Evolutionary conservation across 2,888 invertebrate species (phyloP), one percentile per base, ranked within the genome.

Genomic region (Adelognathus sp.): DNA sequence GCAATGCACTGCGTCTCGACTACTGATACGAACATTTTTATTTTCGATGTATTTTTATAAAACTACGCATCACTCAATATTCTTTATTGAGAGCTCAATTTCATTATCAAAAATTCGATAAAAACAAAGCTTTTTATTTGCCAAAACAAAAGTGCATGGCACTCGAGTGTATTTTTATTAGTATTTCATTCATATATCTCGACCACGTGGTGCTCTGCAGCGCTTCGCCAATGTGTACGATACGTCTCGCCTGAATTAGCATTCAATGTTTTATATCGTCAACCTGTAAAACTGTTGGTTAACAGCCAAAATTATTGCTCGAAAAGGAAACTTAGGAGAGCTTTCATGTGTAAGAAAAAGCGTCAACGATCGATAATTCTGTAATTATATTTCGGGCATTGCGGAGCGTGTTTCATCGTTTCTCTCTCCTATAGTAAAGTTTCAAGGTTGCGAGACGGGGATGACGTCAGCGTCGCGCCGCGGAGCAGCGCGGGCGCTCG

Each of bases 391-490:
- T 50, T 36, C 29, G 33, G 18, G 64, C 21, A 44, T 63, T 27
- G 50, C 27, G 58, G 58, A 33, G 21, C 14, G 50, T 60, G 21
- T 39, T 46, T 41, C 1, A 33, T 41, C 18, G 29, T 56, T 31
- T n/a, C n/a, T n/a, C n/a, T n/a, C n/a, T n/a, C n/a, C 58, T 18
- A 5, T 50, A 27, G 60, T n/a, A n/a, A n/a, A n/a, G 60, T 64
- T 71, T 70, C 71, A 76, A 71, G 74, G 78, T 70, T 46, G 63
- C 44, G 46, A 54, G 54, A 60, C 52, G 56, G 46, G 24, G 27
- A 52, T 31, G 78, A 77, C 77, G 79, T 67, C 52, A 54, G 64
- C 50, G 33, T 64, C 61, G 56, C 5, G 9, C 18, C 24, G 36
- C 24, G 2, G 11, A 9, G 3, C n/a, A 29, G 16, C 9, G n/a